Evolutionary conservation across 2,888 invertebrate species (phyloP).

Genomic region (Meteorus cinctellus): DNA sequence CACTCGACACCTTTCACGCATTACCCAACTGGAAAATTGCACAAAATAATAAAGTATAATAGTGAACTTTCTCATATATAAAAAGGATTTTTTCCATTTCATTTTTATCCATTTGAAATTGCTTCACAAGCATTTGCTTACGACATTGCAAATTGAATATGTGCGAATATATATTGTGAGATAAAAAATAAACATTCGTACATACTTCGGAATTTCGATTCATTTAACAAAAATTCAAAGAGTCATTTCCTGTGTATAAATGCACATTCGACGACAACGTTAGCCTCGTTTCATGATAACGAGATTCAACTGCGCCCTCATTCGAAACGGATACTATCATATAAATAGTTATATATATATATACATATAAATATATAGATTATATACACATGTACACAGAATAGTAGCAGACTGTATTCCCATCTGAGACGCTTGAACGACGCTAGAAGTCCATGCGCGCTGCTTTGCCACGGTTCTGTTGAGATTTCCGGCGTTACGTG

Average conservation of each 20-base stretch:
- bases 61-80: background rate
- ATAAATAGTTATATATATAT: background rate
- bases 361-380: background rate
- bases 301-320: slow-evolving; percentile 42
- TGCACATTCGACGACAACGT: slow-evolving; percentile 7
- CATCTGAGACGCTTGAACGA: slow-evolving; percentile 47
- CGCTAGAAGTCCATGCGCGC: slow-evolving; percentile 38
- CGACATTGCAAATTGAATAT: background rate
- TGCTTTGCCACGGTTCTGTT: slow-evolving; percentile 43
- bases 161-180: background rate
- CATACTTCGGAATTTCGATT: slow-evolving; percentile 7
- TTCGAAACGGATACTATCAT: slow-evolving; percentile 37
- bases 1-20: no score
- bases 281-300: slow-evolving; percentile 46
- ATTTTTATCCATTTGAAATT: background rate
- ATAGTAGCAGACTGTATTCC: slow-evolving; percentile 51
- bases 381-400: slow-evolving; percentile 18
- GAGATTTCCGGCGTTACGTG: slow-evolving; percentile 65
- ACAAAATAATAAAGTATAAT: background rate
- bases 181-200: background rate
- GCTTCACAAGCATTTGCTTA: background rate
- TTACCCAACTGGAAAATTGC: background rate
- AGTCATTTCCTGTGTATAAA: slow-evolving; percentile 1
- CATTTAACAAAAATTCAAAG: slow-evolving; percentile 2
- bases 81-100: background rate